Base-by-base conservation (phyloP, 2,888 invertebrate genomes). In the Phragmatobia fuliginosa region DNA sequence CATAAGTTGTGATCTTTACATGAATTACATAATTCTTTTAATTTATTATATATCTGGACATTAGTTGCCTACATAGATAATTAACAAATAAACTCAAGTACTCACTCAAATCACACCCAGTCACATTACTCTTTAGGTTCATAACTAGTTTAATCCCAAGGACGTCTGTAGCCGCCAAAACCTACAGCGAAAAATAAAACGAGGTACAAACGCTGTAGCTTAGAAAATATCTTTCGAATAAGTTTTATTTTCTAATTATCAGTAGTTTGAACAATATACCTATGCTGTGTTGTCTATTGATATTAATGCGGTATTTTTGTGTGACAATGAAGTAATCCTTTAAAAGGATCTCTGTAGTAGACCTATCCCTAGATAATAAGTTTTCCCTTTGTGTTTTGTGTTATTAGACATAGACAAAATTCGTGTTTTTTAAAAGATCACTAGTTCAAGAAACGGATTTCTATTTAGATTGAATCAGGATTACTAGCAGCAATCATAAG, bases 141-240 rank as follows among this genome's bases (percentile, higher is more conserved):
- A 33, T 63, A 61, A 71, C 58, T 73, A 77, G 68, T 62, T 75
- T 67, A 80, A 76, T 76, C 76, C 73, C 72, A 68, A 69, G 74
- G 76, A 80, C 76, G 80, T 80, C 80, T 82, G 64, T 71, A 75
- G 73, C 82, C 76, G 80, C 70, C 80, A 76, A 72, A 68, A 65
- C 33, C 62, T 71, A 18, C 62, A 66, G 68, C 71, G 45, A 21
- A 21, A 64, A 68, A 73, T 66, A 73, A 73, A 65, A 67, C 32
- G 36, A 74, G 70, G 78, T 81, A 80, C 77, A 81, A 82, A 81
- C 66, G 74, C 68, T 77, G 75, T 80, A 80, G 74, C 70, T 79
- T 75, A 76, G 70, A 77, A 77, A 79, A 73, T 67, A 66, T 64
- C 33, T 11, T 61, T 62, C 45, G 18, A 56, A 14, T 71, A 62